Base-by-base conservation (phyloP, 2,797 vertebrate species). In the Sphenodon punctatus region DNA sequence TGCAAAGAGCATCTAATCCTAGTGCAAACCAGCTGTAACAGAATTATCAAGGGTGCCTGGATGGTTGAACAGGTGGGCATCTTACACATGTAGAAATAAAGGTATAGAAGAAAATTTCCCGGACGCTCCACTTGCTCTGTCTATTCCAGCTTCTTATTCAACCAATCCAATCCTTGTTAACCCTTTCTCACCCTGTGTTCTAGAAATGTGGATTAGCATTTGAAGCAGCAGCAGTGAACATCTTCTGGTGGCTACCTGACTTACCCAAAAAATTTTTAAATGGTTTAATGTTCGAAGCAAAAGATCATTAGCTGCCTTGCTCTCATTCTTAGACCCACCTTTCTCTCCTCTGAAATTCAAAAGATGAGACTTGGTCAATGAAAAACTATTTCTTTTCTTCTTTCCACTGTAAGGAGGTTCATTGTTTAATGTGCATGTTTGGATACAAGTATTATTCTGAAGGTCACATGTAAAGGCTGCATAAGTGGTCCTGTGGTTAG, bases 1-100 rank as follows among this genome's bases (percentile, higher is more conserved):
- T 10, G 88, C 89, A 25, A 72, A 83, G 80, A 90, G 87, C 93
- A 69, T 67, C 92, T 88, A 85, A 88, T 81, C 89, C 84, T 71
- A 61, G 71, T 13, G 77, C 86, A 32, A 11, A 88, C 71, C 88
- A 34, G 80, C 84, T 27, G 74, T 11, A 88, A 73, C 80, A 1
- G 56, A n/a, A 82, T 77, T 10, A 61, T 61, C 72, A 46, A 39
- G 49, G 61, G 63, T 42, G 60, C 38, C 76, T 2, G 42, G 4
- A 72, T 45, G 78, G 75, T 23, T 15, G 73, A n/a, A 81, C 87
- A 92, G 91, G 90, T 90, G 93, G 88, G 69, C 69, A 5, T 9
- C 5, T 6, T 10, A 30, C 82, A 19, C 80, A 43, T 5, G 23
- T 27, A 32, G 66, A 20, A 30, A 42, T 3, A 25, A 12, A 20